Evolutionary conservation across 1,140 invertebrate genomes (phyloP), one percentile per base, ranked within the genome.

Genomic region (Drosophila tsacasi): DNA sequence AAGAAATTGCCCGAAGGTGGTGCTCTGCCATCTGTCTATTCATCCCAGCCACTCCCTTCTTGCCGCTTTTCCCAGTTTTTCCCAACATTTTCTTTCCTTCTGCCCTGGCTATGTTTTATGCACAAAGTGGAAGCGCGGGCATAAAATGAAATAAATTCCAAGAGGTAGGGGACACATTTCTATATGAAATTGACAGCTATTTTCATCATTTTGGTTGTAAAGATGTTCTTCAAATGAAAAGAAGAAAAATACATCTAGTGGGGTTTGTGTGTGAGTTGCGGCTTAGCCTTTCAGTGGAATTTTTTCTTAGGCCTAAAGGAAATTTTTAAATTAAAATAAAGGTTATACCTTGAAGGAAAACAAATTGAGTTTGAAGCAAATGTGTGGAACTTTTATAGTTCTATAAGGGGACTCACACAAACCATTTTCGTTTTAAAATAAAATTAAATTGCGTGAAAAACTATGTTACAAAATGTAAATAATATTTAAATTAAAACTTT

Each of bases 131-230:
- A 73, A 61, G 69, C 69, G 63, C 37, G 64, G 32, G 67, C 40
- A 76, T 60, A 71, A 76, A 82, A 63, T 80, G 61, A 84, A 84
- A 76, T 58, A 52, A 60, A 81, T 62, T 68, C 67, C 57, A 50
- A 63, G 39, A 23, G 21, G 12, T 5, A 23, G 5, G 39, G 64
- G 19, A 19, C 40, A 35, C 30, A 67, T 76, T 77, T 77, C 73
- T 66, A 59, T 42, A 68, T 39, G 52, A 72, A 78, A 78, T 77
- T 69, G 74, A 68, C 75, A 77, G 75, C 64, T 67, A 49, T n/a
- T 32, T 7, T 30, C 27, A 15, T 35, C 57, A 35, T 74, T 76
- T 40, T 27, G 12, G 32, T 15, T 65, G 57, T 62, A 62, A 65
- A 21, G 39, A 65, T 60, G 57, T 25, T 60, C 27, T 32, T 60